phyloP scores from a whole-genome alignment of 2,888 invertebrate genomes.

The Idaea straminata region DNA sequence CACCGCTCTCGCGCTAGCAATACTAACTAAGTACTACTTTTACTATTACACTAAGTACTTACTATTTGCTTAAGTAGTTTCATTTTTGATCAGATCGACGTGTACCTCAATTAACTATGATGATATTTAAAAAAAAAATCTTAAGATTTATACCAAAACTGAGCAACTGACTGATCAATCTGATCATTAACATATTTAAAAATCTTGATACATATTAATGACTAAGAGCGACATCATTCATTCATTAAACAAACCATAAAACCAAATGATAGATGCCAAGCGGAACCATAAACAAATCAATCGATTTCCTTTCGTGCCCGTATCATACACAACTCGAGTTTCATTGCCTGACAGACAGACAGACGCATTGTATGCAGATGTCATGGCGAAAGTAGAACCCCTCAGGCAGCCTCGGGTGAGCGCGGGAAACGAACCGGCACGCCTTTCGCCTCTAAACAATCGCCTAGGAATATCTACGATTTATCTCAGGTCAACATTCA shows the following conservation, averaged over 20 bases:
- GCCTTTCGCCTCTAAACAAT: slow-evolving; percentile 47
- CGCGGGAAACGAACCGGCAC: slow-evolving; percentile 69
- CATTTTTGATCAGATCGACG: too few relatives aligned
- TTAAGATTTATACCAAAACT: too few relatives aligned
- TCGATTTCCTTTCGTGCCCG: slow-evolving; percentile 18
- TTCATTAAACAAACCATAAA: background rate
- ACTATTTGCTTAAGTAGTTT: too few relatives aligned
- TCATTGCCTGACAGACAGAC: slow-evolving; percentile 25
- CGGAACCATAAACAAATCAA: slow-evolving; percentile 13
- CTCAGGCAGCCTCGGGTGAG: slow-evolving; percentile 28
- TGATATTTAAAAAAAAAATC: too few relatives aligned
- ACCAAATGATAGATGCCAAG: background rate
- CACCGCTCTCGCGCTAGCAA: too few relatives aligned
- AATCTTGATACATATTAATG: background rate
- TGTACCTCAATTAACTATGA: too few relatives aligned
- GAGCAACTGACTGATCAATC: too few relatives aligned
- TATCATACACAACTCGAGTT: slow-evolving; percentile 5
- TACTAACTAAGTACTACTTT: too few relatives aligned
- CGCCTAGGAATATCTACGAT: slow-evolving; percentile 20
- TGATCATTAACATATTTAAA: too few relatives aligned
- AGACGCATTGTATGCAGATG: slow-evolving; percentile 70
- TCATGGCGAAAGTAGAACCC: slow-evolving; percentile 69
- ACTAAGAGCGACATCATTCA: background rate
- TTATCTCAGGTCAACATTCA: slow-evolving; percentile 1
- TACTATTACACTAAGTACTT: too few relatives aligned